A percentile compares a stretch with the other conserved stretches of the same genome.
Conservation (phyloP, 2,888 invertebrate genomes). For the Frankliniella intonsa region DNA sequence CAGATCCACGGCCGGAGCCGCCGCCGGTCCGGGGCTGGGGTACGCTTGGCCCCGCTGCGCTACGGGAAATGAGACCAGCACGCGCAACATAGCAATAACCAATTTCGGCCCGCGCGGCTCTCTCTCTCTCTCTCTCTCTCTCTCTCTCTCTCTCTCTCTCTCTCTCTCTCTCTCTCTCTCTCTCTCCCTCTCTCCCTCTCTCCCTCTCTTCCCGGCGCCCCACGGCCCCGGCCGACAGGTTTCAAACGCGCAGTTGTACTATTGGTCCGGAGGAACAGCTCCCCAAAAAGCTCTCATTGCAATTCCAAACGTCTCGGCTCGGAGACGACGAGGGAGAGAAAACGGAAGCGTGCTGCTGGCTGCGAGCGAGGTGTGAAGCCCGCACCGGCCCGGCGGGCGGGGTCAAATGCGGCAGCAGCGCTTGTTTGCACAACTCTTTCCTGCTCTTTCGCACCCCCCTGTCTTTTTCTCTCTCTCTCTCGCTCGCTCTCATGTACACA, state of each 20-base stretch:
- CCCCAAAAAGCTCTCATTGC: too few species aligned
- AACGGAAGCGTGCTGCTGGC: too few species aligned
- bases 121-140: not conserved
- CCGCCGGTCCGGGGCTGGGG: too few species aligned
- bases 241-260: too few species aligned
- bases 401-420: not conserved
- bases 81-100: not conserved
- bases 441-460: not conserved
- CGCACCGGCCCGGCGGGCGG: not conserved
- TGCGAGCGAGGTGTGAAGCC: not conserved
- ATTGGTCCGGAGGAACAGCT: too few species aligned
- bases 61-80: not conserved
- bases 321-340: too few species aligned
- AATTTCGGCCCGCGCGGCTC: not conserved
- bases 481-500: not conserved
- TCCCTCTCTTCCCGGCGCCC: too few species aligned
- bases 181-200: constrained; percentile 26
- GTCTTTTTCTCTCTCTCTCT: not conserved
- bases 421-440: not conserved
- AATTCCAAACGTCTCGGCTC: too few species aligned
- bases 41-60: too few species aligned
- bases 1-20: not conserved
- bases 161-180: constrained; percentile 1
- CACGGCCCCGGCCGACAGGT: not conserved
- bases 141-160: too few species aligned